Evolutionary conservation across 2,888 invertebrate species (phyloP), one percentile per base, ranked within the genome.

Genomic region (Morpho deidamia): DNA sequence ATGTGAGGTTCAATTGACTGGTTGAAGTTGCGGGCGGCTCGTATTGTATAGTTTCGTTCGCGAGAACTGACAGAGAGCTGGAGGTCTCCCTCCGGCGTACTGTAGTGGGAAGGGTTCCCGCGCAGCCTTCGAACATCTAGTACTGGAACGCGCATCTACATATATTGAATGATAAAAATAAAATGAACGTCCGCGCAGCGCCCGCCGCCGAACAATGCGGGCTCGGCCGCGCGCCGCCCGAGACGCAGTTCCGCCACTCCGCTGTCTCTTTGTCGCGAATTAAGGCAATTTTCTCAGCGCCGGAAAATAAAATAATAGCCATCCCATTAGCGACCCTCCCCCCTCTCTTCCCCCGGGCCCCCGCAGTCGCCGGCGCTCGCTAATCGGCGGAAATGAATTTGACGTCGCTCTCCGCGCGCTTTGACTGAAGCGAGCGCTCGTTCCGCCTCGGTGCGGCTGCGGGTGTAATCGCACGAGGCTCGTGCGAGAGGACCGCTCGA

Each of bases 291-390:
- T 81, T 65, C 71, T 64, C 72, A 77, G 72, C 71, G 81, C 75
- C 78, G 83, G 83, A 84, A 84, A 82, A 84, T 84, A 83, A 82
- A 84, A 82, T 84, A 84, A 83, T 84, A 74, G 66, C 69, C 69
- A 63, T 64, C 73, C 83, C 83, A 83, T 83, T 83, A 83, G 76
- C 67, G 69, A 58, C 56, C 60, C 58, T 54, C 66, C 59, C 69
- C 67, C 67, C 70, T 66, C 58, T 40, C 39, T 23, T 49, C 53
- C 32, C 44, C 37, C 33, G 42, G 34, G 44, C 62, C 51, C 45
- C 47, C 60, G 51, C 51, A 70, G 73, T 71, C 65, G 63, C 65
- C 64, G 68, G 59, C 64, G 63, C 56, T 65, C 68, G 66, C 71
- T 76, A 73, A 73, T 71, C 72, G 72, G 63, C 69, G 73, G 74